A percentile compares a stretch with the other conserved stretches of the same genome.
These are phyloP conservation scores for Cheumatopsyche charites DNA, from an alignment of 1,140 invertebrate genomes.

Conservation along the genomic window DNA sequence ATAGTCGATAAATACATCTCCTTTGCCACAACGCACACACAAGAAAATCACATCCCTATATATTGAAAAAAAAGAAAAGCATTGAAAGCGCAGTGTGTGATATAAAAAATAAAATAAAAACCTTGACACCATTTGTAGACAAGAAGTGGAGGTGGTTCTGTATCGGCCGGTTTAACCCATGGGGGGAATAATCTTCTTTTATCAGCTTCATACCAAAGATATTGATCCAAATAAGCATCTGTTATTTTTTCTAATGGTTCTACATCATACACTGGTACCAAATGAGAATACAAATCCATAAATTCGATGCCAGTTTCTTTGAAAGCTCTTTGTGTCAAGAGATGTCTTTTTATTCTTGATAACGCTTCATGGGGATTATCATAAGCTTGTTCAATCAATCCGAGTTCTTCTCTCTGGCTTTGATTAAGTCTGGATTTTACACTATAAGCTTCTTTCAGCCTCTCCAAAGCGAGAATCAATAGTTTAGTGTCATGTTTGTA, in stretches of 20 bases:
- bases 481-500: conserved; percentile 99
- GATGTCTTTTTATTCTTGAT: conserved; percentile 98
- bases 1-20: conserved; percentile 63
- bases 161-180: conserved; percentile 99
- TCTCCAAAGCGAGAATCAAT: conserved; percentile 93
- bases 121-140: conserved; percentile 99
- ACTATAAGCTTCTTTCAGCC: conserved; percentile 98
- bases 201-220: conserved; percentile 99
- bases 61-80: not conserved
- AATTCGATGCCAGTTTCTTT: conserved; percentile 99
- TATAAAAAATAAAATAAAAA: conserved; percentile 46
- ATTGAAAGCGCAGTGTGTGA: too few relatives aligned
- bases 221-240: conserved; percentile 99
- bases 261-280: conserved; percentile 99
- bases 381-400: conserved; percentile 99
- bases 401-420: conserved; percentile 97
- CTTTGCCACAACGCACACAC: conserved; percentile 68
- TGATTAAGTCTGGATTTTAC: conserved; percentile 99
- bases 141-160: conserved; percentile 95
- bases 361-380: conserved; percentile 99
- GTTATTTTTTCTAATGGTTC: conserved; percentile 99
- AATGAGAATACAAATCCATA: conserved; percentile 99
- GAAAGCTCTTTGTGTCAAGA: conserved; percentile 97
- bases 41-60: conserved; percentile 52
- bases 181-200: conserved; percentile 96